A percentile compares a stretch with the other conserved stretches of the same genome.
Conservation (phyloP, 2,797 vertebrate species). For the Rhabdophis nuchalis region DNA sequence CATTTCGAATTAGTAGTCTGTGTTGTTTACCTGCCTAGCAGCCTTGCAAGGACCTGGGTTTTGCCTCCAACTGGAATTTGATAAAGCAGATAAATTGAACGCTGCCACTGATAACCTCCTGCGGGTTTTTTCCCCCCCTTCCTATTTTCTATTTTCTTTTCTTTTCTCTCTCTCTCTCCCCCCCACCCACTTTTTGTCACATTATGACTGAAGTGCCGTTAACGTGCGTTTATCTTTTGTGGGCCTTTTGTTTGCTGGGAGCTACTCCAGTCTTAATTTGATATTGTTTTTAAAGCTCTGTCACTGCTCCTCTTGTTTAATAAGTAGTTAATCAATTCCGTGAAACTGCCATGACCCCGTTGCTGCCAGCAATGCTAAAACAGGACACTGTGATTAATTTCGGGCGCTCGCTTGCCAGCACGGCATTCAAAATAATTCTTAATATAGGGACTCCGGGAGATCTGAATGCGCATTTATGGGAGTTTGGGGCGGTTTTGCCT, state of each 20-base stretch:
- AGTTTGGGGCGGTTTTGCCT: slow-evolving; percentile 11
- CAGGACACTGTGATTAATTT: slow-evolving; percentile 51
- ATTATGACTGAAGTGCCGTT: slow-evolving; percentile 26
- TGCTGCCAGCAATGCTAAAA: slow-evolving; percentile 49
- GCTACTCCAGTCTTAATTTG: slow-evolving; percentile 51
- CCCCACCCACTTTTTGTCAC: neutral
- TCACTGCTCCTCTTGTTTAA: slow-evolving; percentile 54
- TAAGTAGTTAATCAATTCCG: slow-evolving; percentile 61
- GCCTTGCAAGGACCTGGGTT: neutral
- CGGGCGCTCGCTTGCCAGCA: slow-evolving; percentile 25
- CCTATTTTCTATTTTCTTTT: neutral
- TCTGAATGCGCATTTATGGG: slow-evolving; percentile 22
- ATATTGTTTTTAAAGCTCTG: slow-evolving; percentile 54
- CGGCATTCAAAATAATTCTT: slow-evolving; percentile 35
- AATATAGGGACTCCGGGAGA: slow-evolving; percentile 28
- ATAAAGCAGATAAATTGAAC: neutral
- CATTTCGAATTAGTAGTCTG: neutral
- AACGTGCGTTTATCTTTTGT: slow-evolving; percentile 39
- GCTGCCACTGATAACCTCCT: slow-evolving; percentile 21
- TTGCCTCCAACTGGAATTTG: neutral
- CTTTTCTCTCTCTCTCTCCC: neutral
- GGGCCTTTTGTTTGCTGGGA: slow-evolving; percentile 27
- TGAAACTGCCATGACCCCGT: slow-evolving; percentile 21
- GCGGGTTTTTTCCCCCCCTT: neutral
- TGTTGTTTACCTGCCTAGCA: neutral